These are phyloP conservation scores for Mesorhabditis spiculigera DNA, from an alignment of 2,888 invertebrate genomes.

Conservation along the genomic window DNA sequence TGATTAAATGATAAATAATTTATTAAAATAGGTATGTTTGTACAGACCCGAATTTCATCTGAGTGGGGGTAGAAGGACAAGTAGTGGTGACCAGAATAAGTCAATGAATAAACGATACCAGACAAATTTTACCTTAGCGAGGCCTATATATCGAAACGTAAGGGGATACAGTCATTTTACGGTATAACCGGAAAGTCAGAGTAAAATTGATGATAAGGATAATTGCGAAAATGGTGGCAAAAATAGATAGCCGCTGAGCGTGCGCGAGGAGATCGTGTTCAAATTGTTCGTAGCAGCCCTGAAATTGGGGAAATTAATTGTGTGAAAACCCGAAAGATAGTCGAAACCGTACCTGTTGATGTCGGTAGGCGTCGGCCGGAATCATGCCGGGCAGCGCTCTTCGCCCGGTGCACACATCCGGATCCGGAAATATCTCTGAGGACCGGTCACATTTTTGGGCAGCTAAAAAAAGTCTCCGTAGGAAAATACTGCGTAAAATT, in stretches of 20 bases:
- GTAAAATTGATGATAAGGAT: neutral
- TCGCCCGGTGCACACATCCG: neutral
- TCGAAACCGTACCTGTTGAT: neutral
- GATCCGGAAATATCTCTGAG: neutral
- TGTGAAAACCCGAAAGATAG: neutral
- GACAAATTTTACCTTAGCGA: too few species aligned
- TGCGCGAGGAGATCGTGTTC: neutral
- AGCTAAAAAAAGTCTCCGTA: too few species aligned
- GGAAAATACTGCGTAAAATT: too few species aligned
- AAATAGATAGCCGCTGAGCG: neutral
- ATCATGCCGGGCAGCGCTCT: neutral
- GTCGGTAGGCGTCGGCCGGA: neutral
- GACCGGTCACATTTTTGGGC: neutral
- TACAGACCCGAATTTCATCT: too few species aligned
- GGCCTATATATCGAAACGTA: neutral
- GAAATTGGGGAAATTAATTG: neutral
- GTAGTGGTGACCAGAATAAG: too few species aligned
- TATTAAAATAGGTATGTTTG: too few species aligned
- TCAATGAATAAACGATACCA: too few species aligned
- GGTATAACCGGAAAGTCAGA: neutral
- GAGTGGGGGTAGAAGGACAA: too few species aligned
- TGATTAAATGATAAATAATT: too few species aligned
- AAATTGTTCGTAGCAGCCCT: constrained; percentile 1
- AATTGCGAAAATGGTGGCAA: neutral
- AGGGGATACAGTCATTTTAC: neutral